These are phyloP conservation scores for Oryzias dopingdopingensis DNA, from an alignment of 2,797 vertebrate species.

Conservation along the genomic window DNA sequence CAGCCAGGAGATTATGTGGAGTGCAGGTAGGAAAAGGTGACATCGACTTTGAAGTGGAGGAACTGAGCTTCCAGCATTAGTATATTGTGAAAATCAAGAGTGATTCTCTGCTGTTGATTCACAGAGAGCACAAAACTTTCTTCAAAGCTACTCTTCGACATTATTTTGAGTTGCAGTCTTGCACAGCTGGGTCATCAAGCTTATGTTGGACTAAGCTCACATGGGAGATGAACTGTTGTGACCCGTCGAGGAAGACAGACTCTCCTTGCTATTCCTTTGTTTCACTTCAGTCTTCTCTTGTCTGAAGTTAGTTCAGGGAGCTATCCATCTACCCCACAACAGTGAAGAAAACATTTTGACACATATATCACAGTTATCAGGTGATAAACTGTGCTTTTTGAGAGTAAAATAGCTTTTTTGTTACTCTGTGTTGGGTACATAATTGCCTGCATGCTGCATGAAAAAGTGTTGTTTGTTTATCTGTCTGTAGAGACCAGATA, in stretches of 20 bases:
- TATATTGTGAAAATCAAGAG: conserved; percentile 34
- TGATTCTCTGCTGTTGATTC: conserved; percentile 33
- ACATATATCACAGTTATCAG: conserved; percentile 8
- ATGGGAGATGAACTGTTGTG: conserved; percentile 58
- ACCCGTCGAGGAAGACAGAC: conserved; percentile 49
- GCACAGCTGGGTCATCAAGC: conserved; percentile 48
- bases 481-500: conserved; percentile 59
- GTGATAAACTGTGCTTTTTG: background rate
- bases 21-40: conserved; percentile 51
- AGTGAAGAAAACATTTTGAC: conserved; percentile 16
- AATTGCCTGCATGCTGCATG: conserved; percentile 53
- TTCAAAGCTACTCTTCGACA: conserved; percentile 49
- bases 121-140: conserved; percentile 53
- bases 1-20: conserved; percentile 33
- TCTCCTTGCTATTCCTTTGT: conserved; percentile 58
- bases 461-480: conserved; percentile 47
- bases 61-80: conserved; percentile 25
- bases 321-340: conserved; percentile 8
- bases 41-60: conserved; percentile 52
- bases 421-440: conserved; percentile 20
- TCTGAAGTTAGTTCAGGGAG: conserved; percentile 36
- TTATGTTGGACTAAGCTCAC: conserved; percentile 64
- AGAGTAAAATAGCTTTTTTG: conserved; percentile 14
- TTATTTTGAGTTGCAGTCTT: conserved; percentile 59
- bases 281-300: conserved; percentile 51